phyloP scores from a whole-genome alignment of 2,888 invertebrate species.

The Neocrepidodera transversa region DNA sequence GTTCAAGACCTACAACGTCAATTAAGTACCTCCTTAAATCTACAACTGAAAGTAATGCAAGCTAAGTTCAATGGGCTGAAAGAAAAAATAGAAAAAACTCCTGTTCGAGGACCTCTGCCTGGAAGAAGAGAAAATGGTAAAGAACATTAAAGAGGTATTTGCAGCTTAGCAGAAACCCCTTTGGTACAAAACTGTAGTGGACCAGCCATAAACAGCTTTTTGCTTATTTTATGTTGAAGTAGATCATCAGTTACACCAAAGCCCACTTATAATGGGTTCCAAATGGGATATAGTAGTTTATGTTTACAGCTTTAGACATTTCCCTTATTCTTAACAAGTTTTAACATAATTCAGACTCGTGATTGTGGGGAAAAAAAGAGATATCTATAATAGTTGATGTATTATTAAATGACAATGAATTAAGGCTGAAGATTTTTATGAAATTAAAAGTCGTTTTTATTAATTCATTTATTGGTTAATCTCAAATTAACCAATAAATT shows the following conservation, averaged over 20 bases:
- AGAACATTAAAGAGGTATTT: conserved; percentile 31
- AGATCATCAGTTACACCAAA: conserved; percentile 9
- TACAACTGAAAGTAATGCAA: conserved; percentile 76
- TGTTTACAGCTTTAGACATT: conserved; percentile 16
- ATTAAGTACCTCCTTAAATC: conserved; percentile 75
- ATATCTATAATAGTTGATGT: no score
- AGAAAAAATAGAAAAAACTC: conserved; percentile 60
- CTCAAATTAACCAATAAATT: no score
- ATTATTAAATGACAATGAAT: no score
- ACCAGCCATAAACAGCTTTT: conserved; percentile 31
- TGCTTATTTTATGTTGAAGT: conserved; percentile 29
- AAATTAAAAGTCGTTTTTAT: no score
- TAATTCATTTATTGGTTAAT: no score
- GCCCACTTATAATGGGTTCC: conserved; percentile 24
- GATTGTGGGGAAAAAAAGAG: no score
- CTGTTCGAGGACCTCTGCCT: conserved; percentile 13
- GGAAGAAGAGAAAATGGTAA: conserved; percentile 26
- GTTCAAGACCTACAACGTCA: conserved; percentile 82
- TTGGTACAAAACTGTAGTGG: conserved; percentile 34
- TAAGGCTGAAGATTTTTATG: no score
- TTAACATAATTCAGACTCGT: background rate
- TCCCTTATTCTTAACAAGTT: background rate
- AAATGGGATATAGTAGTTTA: conserved; percentile 16
- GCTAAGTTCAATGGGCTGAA: conserved; percentile 76
- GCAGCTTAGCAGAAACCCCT: conserved; percentile 24